Base-by-base conservation (phyloP, 2,797 vertebrate species). In the Xenentodon cancila region DNA sequence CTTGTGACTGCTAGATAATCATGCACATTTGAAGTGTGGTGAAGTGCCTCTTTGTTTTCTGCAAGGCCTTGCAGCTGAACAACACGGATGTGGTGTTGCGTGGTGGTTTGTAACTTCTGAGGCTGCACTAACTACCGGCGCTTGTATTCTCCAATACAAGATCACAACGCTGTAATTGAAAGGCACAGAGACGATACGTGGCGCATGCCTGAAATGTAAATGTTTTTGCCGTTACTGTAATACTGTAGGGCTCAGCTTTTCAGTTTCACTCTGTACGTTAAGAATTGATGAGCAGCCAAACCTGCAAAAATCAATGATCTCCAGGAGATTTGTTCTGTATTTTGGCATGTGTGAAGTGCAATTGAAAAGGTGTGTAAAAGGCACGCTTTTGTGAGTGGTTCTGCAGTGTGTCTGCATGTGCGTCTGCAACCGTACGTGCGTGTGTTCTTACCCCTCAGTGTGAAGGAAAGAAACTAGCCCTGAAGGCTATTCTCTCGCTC, bases 1-100 rank as follows among this genome's bases (percentile, higher is more conserved):
- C 82, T 78, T 85, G 77, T 86, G 84, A 88, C 82, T 87, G 80
- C 73, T 76, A 71, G 73, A 84, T 88, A 84, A 85, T 77, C 84
- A 82, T 58, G 78, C 79, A 78, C 73, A 75, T 79, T 81, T 73
- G 75, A 75, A 73, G 82, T 55, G 64, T 75, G 63, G 70, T 82
- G 73, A 86, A 75, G 73, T 79, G 53, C 64, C 60, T 70, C 75
- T 91, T 81, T 91, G 81, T 88, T 89, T 83, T 86, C 75, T 91
- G 83, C 84, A 83, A 78, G 75, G 72, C 78, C 83, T 82, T 84
- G 84, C 87, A 88, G 80, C 86, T 80, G 82, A 84, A 80, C 84
- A 90, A 89, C 77, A 82, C 89, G 91, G 92, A 92, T 92, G 91
- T 91, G 89, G 90, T 92, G 77, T 67, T 63, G 67, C 59, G 59